Conservation (phyloP, 2,888 invertebrate genomes). For the Lottia gigantea region DNA sequence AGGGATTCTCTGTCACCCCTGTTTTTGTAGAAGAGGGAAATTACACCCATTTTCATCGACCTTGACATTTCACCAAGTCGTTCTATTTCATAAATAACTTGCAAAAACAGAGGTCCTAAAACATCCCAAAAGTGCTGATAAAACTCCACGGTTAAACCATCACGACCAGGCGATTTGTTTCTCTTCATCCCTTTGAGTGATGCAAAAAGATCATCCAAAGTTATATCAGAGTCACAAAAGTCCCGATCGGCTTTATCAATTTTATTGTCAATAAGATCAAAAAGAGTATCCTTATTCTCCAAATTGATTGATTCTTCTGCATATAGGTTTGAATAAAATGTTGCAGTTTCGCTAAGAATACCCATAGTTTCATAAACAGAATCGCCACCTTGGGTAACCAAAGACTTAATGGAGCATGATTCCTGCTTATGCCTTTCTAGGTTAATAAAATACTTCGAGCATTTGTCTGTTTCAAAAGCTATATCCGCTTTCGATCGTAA, state of each 20-base stretch:
- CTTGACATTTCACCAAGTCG: constrained; percentile 20
- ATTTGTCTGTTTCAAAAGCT: no score
- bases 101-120: constrained; percentile 23
- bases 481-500: no score
- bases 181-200: constrained; percentile 26
- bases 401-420: constrained; percentile 6
- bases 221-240: constrained; percentile 6
- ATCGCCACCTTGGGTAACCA: not conserved
- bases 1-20: constrained; percentile 21
- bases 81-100: constrained; percentile 21
- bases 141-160: constrained; percentile 36
- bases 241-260: not conserved
- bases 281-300: not conserved
- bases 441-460: constrained; percentile 19
- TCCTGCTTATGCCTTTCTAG: constrained; percentile 13
- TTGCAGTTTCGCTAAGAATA: constrained; percentile 6
- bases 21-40: constrained; percentile 37
- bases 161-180: constrained; percentile 34
- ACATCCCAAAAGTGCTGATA: constrained; percentile 26
- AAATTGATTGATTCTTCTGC: constrained; percentile 7
- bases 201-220: constrained; percentile 4
- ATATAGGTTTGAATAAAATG: constrained; percentile 14
- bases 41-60: constrained; percentile 21
- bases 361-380: not conserved
- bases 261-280: not conserved